Evolutionary conservation across 2,888 invertebrate genomes (phyloP), one percentile per base, ranked within the genome.

Genomic region (Prenolepis imparis): DNA sequence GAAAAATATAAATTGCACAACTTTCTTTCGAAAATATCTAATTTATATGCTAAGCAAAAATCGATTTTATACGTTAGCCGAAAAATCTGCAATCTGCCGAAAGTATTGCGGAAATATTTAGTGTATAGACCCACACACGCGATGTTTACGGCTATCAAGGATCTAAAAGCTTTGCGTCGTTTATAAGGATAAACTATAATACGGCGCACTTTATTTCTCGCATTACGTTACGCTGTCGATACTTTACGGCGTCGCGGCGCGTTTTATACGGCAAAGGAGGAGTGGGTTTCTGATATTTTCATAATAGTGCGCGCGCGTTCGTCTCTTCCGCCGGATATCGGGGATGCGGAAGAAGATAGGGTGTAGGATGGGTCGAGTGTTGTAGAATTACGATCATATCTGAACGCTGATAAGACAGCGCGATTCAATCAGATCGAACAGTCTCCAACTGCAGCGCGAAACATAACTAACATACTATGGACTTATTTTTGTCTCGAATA

Each of bases 371-470:
- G 12, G 28, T 63, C 57, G 66, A 39, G 48, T 61, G 52, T 66
- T 83, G 52, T 55, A 63, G 24, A 81, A 81, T 81, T 70, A 80
- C 55, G 59, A 36, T 0, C 64, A 24, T 81, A 77, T 11, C 36
- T 67, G 77, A n/a, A 28, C 68, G 44, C 44, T 48, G 72, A 80
- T 70, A 80, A 80, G 57, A 44, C 32, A 15, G 6, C 57, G 57
- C 78, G 81, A 81, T 87, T 85, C 86, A 87, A 70, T 84, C 77
- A 75, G 82, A 70, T 67, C 59, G 21, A 80, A 36, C 73, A n/a
- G 24, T 18, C 2, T n/a, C 52, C 24, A 36, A 36, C 24, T 67
- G 41, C 21, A 44, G 24, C 32, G 72, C 24, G 52, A 73, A 59
- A 80, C 59, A 18, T 77, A 3, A 52, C 63, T 52, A 18, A 18